Evolutionary conservation across 2,113 vertebrate genomes (phyloP).

Genomic region (Urocitellus parryii): DNA sequence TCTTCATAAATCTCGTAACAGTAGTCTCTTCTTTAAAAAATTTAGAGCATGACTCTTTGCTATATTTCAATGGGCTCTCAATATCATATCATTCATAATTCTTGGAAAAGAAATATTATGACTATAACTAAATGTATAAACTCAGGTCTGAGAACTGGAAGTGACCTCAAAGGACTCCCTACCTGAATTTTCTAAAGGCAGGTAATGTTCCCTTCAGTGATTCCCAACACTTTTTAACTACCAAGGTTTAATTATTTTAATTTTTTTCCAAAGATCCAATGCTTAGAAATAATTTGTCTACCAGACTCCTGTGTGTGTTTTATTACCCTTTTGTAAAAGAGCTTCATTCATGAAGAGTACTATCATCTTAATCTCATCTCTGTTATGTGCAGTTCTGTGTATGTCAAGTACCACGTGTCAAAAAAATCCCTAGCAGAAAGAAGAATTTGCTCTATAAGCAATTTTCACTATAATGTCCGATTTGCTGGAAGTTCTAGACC

Average conservation of each 20-base stretch:
- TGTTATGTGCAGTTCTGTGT: not conserved
- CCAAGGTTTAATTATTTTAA: not conserved
- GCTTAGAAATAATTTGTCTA: slow-evolving; percentile 49
- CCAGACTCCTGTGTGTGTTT: not conserved
- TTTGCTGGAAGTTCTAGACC: slow-evolving; percentile 64
- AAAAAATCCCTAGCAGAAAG: not conserved
- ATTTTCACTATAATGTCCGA: not conserved
- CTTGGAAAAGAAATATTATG: not conserved
- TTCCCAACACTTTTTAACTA: not conserved
- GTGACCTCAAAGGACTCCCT: not conserved
- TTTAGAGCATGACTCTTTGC: not conserved
- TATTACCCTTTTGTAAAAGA: not conserved
- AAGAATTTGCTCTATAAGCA: not conserved
- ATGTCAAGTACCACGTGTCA: not conserved
- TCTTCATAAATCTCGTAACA: slow-evolving; percentile 13
- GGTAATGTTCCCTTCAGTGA: not conserved
- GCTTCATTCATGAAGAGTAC: not conserved
- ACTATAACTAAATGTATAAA: not conserved
- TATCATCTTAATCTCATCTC: not conserved
- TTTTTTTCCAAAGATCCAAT: not conserved
- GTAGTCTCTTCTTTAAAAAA: not conserved
- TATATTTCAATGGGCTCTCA: not conserved
- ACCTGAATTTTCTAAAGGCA: not conserved
- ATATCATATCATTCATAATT: not conserved
- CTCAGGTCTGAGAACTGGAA: not conserved